Conservation (phyloP, 1,140 invertebrate genomes). For the Pantala flavescens region DNA sequence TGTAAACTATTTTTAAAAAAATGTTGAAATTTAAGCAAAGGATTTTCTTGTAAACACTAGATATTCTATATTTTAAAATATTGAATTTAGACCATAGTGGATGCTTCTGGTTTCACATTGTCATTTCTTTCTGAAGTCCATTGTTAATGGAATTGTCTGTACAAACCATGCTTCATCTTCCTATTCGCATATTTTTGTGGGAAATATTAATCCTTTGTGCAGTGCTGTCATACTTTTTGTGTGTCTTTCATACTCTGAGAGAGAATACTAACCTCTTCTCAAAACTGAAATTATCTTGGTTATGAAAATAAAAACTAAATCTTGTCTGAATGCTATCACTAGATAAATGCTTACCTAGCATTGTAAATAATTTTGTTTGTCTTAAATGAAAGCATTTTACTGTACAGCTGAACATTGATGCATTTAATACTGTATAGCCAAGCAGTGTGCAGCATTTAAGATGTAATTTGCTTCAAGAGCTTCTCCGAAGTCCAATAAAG, state of each 20-base stretch:
- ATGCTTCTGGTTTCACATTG: not conserved
- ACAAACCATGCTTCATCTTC: not conserved
- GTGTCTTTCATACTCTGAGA: not conserved
- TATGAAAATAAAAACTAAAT: not conserved
- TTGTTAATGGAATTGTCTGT: not conserved
- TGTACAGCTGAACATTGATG: slow-evolving; percentile 9
- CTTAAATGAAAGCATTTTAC: not conserved
- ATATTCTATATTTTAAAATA: too few species aligned
- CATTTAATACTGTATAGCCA: slow-evolving; percentile 2
- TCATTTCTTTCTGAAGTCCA: not conserved
- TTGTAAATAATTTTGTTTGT: not conserved
- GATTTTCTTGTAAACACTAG: too few species aligned
- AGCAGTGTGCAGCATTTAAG: not conserved
- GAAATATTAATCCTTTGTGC: not conserved
- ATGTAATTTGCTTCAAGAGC: slow-evolving; percentile 6
- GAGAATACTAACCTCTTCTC: not conserved
- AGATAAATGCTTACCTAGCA: not conserved
- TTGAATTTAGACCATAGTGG: too few species aligned
- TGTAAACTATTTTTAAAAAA: too few species aligned
- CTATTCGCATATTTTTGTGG: not conserved
- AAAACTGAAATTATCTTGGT: not conserved
- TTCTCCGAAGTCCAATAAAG: slow-evolving; percentile 5
- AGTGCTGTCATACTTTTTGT: not conserved
- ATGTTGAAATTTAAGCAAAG: too few species aligned
- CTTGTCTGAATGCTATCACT: not conserved